phyloP scores from a whole-genome alignment of 2,888 invertebrate species.

The Folsomia candida region DNA sequence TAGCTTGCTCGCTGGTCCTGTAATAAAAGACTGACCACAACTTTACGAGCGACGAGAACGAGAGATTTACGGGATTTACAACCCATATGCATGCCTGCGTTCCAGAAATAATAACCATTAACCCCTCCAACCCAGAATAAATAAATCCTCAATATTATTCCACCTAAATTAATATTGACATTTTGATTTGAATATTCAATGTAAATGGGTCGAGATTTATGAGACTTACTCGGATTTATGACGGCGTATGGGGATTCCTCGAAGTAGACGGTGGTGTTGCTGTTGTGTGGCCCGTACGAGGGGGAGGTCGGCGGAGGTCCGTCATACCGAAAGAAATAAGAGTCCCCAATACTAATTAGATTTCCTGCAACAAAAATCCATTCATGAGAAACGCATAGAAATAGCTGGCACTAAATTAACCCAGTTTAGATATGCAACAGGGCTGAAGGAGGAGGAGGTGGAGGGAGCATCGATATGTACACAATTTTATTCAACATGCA shows the following conservation, averaged over 20 bases:
- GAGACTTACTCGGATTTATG: conserved; percentile 26
- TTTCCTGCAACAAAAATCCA: conserved; percentile 63
- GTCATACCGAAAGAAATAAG: conserved; percentile 88
- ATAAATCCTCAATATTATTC: background rate
- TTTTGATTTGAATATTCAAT: background rate
- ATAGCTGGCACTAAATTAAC: background rate
- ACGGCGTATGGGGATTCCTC: conserved; percentile 48
- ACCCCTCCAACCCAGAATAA: background rate
- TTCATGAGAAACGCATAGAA: background rate
- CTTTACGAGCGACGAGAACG: background rate
- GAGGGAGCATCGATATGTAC: background rate
- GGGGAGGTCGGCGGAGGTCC: conserved; percentile 65
- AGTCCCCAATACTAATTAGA: conserved; percentile 85
- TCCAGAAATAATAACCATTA: background rate
- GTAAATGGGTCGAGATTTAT: background rate
- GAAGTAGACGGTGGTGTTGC: conserved; percentile 25
- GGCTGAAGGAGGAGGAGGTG: too few relatives aligned
- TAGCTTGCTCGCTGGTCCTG: background rate
- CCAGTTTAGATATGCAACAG: background rate
- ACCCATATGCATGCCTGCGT: background rate
- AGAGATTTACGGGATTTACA: background rate
- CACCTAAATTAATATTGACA: background rate
- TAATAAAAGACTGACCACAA: background rate
- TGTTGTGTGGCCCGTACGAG: conserved; percentile 38
- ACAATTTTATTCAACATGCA: background rate